Evolutionary conservation across 2,888 invertebrate species (phyloP).

Genomic region (Ochropleura leucogaster): DNA sequence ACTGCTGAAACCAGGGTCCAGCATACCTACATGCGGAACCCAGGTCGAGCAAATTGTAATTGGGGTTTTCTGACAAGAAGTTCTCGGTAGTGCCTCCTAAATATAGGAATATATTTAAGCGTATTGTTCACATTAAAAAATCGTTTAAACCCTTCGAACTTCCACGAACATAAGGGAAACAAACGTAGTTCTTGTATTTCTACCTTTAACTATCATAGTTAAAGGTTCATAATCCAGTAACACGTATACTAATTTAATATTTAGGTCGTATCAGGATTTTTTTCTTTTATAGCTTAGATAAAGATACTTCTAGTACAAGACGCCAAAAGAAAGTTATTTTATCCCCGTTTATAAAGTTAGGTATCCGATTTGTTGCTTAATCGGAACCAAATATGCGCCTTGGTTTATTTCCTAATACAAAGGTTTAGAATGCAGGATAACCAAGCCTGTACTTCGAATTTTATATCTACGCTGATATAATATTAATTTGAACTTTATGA

Average conservation of each 20-base stretch:
- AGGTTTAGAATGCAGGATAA: conserved; percentile 9
- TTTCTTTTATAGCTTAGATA: not conserved
- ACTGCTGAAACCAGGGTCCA: too few species aligned
- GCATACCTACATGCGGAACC: not conserved
- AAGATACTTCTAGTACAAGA: not conserved
- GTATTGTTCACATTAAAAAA: not conserved
- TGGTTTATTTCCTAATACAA: not conserved
- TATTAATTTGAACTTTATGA: conserved; percentile 5
- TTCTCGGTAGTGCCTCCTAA: not conserved
- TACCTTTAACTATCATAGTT: not conserved
- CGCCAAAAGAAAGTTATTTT: not conserved
- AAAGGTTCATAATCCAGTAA: not conserved
- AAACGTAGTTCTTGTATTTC: too few species aligned
- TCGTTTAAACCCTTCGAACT: conserved; percentile 8
- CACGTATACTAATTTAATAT: not conserved
- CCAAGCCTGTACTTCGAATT: not conserved
- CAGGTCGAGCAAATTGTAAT: not conserved
- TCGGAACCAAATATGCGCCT: not conserved
- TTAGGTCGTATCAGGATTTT: not conserved
- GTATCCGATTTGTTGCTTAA: not conserved
- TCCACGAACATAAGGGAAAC: not conserved
- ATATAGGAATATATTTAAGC: not conserved
- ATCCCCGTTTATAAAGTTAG: not conserved
- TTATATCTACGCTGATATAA: not conserved
- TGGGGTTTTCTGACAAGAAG: not conserved